Percentiles rank a stretch among this genome's conserved stretches.
Evolutionary conservation across 2,888 invertebrate species (phyloP).

Genomic region (Chouioia cunea): DNA sequence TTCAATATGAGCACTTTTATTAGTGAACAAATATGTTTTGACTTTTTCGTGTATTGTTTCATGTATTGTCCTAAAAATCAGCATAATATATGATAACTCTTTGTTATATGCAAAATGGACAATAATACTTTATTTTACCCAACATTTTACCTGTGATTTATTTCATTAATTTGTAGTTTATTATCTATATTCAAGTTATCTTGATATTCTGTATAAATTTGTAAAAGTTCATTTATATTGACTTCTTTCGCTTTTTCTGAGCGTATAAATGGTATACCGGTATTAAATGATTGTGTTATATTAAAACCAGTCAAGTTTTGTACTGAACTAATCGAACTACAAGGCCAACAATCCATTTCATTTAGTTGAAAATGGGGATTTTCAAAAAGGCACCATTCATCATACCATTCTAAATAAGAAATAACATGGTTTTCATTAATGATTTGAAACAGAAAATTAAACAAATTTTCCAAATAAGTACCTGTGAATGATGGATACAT

Average conservation of each 20-base stretch:
- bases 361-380: conserved; percentile 86
- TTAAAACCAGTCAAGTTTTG: conserved; percentile 75
- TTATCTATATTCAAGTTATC: conserved; percentile 76
- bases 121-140: no score
- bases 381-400: conserved; percentile 86
- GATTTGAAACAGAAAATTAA: background rate
- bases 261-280: conserved; percentile 73
- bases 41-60: conserved; percentile 56
- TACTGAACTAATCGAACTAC: conserved; percentile 78
- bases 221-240: conserved; percentile 71
- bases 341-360: conserved; percentile 90
- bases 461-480: conserved; percentile 61
- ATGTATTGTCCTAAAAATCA: conserved; percentile 53
- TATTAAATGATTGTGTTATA: conserved; percentile 70
- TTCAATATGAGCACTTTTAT: conserved; percentile 61
- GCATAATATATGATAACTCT: no score
- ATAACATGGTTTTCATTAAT: conserved; percentile 20
- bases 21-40: conserved; percentile 54
- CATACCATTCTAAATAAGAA: conserved; percentile 78
- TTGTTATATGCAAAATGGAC: no score
- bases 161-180: conserved; percentile 67
- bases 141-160: conserved; percentile 53
- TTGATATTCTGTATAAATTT: conserved; percentile 74
- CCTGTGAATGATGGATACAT: conserved; percentile 81
- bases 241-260: conserved; percentile 75